phyloP scores from a whole-genome alignment of 2,797 vertebrate species.

The Arctocebus calabarensis region DNA sequence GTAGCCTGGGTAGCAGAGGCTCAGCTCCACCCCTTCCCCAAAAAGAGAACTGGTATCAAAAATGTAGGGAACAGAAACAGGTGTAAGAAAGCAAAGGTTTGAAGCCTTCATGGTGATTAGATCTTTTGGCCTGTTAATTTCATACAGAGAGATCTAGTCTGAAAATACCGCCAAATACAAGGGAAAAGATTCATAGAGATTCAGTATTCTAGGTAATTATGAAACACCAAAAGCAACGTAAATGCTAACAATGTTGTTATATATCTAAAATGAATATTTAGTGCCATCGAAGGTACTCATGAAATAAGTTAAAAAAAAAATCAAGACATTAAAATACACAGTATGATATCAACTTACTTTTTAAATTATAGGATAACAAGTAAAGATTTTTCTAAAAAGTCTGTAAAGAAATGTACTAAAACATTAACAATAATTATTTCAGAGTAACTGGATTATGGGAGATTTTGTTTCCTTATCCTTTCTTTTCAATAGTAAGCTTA shows the following conservation, averaged over 20 bases:
- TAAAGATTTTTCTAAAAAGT: background rate
- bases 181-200: background rate
- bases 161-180: background rate
- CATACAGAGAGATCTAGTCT: background rate
- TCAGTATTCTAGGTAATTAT: background rate
- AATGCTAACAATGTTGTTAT: background rate
- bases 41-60: background rate
- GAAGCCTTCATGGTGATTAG: background rate
- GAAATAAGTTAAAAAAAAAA: background rate
- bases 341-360: background rate
- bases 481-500: conserved; percentile 3
- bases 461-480: background rate
- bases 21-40: no score
- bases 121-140: background rate
- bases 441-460: background rate
- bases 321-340: background rate
- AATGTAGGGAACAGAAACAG: background rate
- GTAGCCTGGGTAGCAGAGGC: no score
- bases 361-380: background rate
- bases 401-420: background rate
- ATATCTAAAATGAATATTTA: background rate
- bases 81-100: background rate
- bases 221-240: background rate
- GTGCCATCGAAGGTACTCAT: background rate
- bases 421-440: background rate